A percentile compares a stretch with the other conserved stretches of the same genome.
These are phyloP conservation scores for Pogonognathellus flavescens DNA, from an alignment of 1,140 invertebrate genomes.

Conservation along the genomic window DNA sequence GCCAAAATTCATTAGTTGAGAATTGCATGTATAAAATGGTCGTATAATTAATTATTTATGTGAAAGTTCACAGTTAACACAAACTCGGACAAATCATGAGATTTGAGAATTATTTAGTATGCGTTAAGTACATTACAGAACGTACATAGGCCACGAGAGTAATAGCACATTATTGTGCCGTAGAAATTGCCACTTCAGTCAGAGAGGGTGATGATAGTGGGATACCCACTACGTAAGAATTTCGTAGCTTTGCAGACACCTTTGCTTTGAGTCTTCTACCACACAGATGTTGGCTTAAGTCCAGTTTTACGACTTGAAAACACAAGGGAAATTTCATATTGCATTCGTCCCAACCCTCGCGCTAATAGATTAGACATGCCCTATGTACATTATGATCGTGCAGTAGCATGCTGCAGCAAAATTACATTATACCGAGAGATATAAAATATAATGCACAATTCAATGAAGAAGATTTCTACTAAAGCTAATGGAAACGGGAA, in stretches of 20 bases:
- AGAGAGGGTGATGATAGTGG: background rate
- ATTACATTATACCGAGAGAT: background rate
- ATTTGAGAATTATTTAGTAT: background rate
- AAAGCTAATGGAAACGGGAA: slow-evolving; percentile 9
- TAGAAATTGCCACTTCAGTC: background rate
- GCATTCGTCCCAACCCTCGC: slow-evolving; percentile 12
- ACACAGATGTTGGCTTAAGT: slow-evolving; percentile 35
- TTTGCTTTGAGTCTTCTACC: background rate
- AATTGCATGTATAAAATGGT: background rate
- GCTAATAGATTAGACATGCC: slow-evolving; percentile 24
- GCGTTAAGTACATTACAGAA: slow-evolving; percentile 1
- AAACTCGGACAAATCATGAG: background rate
- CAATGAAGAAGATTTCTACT: slow-evolving; percentile 1
- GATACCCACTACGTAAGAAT: background rate
- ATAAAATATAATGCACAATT: background rate
- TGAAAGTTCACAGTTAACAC: slow-evolving; percentile 20
- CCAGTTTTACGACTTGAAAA: slow-evolving; percentile 38
- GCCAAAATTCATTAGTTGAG: too few relatives aligned
- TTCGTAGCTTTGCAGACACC: background rate
- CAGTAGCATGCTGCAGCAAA: background rate
- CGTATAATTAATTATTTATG: slow-evolving; percentile 20
- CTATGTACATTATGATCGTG: slow-evolving; percentile 1
- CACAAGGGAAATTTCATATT: slow-evolving; percentile 17
- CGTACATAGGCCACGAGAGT: background rate
- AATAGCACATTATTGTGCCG: background rate